phyloP scores from a whole-genome alignment of 2,888 invertebrate species.

The Carpatolechia fugitivella region DNA sequence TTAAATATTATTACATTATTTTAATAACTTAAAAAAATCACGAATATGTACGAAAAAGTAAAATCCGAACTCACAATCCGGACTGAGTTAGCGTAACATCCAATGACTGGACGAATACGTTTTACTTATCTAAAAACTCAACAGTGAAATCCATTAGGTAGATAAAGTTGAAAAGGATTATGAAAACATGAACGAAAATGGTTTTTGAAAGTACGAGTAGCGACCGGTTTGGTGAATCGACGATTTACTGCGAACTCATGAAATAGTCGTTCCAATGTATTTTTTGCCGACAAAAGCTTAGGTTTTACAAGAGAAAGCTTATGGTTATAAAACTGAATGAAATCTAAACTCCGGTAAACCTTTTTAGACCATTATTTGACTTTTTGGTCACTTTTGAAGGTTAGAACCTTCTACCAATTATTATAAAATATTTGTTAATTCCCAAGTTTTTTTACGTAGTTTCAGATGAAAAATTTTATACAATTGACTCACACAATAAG shows the following conservation, averaged over 20 bases:
- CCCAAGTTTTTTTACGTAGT: too few relatives aligned
- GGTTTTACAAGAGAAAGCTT: not conserved
- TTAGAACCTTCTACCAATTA: too few relatives aligned
- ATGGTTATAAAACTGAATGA: too few relatives aligned
- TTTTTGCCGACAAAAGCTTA: not conserved
- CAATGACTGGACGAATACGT: not conserved
- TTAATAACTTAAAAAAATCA: too few relatives aligned
- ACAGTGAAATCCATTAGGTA: not conserved
- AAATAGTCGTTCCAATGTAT: not conserved
- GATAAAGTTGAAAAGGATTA: slow-evolving; percentile 5
- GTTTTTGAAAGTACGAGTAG: not conserved
- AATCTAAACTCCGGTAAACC: too few relatives aligned
- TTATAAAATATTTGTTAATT: too few relatives aligned
- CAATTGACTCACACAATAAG: too few relatives aligned
- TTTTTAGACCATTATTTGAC: too few relatives aligned
- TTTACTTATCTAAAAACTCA: slow-evolving; percentile 6
- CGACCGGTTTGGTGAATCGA: not conserved
- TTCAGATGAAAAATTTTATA: too few relatives aligned
- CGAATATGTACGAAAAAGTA: not conserved
- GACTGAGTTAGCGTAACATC: not conserved
- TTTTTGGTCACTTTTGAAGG: too few relatives aligned
- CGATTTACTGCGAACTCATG: not conserved
- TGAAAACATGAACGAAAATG: not conserved
- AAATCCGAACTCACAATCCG: too few relatives aligned
- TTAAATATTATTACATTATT: too few relatives aligned